Evolutionary conservation across 2,797 vertebrate species (phyloP), one percentile per base, ranked within the genome.

Genomic region (Mus caroli): DNA sequence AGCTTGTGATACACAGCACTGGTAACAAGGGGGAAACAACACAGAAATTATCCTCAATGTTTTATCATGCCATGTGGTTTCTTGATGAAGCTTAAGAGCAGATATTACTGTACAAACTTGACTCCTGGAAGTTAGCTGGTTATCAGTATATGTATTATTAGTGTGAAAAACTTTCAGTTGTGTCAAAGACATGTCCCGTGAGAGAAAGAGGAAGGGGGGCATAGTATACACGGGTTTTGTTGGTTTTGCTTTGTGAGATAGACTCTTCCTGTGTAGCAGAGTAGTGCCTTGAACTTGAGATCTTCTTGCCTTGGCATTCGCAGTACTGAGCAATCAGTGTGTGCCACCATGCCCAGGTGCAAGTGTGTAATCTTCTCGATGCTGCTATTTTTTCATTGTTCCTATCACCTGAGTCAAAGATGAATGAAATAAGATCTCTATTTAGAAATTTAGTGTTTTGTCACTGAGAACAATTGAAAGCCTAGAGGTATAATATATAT

Each of bases 21-120:
- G 79, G 94, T 88, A 93, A 43, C n/a, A 84, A 83, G 14, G 0
- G 3, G 58, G 96, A 76, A 95, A 83, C n/a, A 62, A 92, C 82
- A 75, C 34, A 82, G 50, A 90, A 91, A 19, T 1, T 13, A 80
- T 86, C 22, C 46, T 94, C 80, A 28, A 3, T 64, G 83, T 94
- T 92, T 96, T 93, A 88, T 15, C 62, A 7, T 46, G 40, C 28
- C 37, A 40, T 58, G 2, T 24, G 20, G 56, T 87, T 92, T 85
- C 22, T 46, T 90, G 64, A 56, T 22, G 89, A 94, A 56, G 31
- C 13, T 22, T 69, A 73, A 60, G 26, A 20, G 67, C 31, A 88
- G 80, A 90, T 22, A 90, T 91, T 52, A 62, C 64, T 96, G 67
- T 34, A 62, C 20, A 58, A 58, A 64, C 60, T 52, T 76, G 37